These are phyloP conservation scores for Blomia tropicalis DNA, from an alignment of 2,888 invertebrate genomes.

Conservation along the genomic window DNA sequence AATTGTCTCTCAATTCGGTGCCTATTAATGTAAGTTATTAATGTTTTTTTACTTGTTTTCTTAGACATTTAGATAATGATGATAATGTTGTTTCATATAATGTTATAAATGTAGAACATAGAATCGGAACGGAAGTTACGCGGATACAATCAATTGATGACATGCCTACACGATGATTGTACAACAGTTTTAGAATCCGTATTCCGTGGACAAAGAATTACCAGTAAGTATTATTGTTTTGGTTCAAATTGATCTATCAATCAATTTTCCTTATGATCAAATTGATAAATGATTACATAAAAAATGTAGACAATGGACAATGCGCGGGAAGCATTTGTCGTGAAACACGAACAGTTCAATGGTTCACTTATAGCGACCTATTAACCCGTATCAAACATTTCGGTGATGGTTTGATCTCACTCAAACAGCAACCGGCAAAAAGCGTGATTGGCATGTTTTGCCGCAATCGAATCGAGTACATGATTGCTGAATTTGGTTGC, in stretches of 20 bases:
- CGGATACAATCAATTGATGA: neutral
- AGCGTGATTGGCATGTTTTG: constrained; percentile 84
- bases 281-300: neutral
- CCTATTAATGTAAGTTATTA: constrained; percentile 1
- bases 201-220: constrained; percentile 70
- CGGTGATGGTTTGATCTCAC: constrained; percentile 72
- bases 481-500: constrained; percentile 77
- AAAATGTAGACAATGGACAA: constrained; percentile 27
- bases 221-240: constrained; percentile 47
- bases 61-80: too few species aligned
- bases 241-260: neutral
- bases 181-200: constrained; percentile 76
- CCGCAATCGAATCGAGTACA: constrained; percentile 91
- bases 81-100: too few species aligned
- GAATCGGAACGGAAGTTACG: neutral
- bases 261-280: too few species aligned
- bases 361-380: constrained; percentile 80
- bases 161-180: constrained; percentile 57
- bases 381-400: constrained; percentile 59
- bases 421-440: constrained; percentile 47
- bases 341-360: constrained; percentile 35
- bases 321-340: constrained; percentile 26
- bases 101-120: neutral
- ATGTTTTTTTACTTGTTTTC: neutral
- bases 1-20: neutral